Conservation (phyloP, 2,113 vertebrate species). For the Tringa solitaria region DNA sequence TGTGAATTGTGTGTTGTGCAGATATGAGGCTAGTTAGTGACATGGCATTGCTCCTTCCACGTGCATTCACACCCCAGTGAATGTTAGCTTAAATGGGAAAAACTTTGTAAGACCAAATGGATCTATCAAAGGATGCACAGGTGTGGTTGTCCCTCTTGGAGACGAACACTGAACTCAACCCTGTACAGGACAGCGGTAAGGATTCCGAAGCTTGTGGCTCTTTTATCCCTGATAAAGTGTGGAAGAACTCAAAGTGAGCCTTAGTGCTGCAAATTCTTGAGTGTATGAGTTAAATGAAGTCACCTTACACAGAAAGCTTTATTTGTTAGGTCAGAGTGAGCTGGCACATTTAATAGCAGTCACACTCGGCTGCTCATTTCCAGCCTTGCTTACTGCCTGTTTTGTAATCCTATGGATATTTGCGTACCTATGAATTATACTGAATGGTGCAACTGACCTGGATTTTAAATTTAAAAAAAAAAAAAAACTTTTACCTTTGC, state of each 20-base stretch:
- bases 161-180: background rate
- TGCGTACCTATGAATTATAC: background rate
- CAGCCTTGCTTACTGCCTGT: background rate
- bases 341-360: background rate
- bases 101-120: background rate
- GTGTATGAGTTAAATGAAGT: background rate
- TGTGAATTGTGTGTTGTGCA: background rate
- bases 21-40: background rate
- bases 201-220: background rate
- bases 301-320: background rate
- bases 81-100: background rate
- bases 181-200: rapidly evolving
- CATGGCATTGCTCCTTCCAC: background rate
- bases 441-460: background rate
- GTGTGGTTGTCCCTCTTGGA: background rate
- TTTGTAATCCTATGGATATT: background rate
- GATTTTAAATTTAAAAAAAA: background rate
- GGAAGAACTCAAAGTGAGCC: background rate
- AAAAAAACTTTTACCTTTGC: background rate
- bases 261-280: background rate
- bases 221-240: background rate
- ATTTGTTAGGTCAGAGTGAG: background rate
- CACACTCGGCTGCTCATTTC: background rate
- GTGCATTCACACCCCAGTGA: rapidly evolving
- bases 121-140: background rate